phyloP scores from a whole-genome alignment of 1,140 invertebrate species.

The Calycopis cecrops region DNA sequence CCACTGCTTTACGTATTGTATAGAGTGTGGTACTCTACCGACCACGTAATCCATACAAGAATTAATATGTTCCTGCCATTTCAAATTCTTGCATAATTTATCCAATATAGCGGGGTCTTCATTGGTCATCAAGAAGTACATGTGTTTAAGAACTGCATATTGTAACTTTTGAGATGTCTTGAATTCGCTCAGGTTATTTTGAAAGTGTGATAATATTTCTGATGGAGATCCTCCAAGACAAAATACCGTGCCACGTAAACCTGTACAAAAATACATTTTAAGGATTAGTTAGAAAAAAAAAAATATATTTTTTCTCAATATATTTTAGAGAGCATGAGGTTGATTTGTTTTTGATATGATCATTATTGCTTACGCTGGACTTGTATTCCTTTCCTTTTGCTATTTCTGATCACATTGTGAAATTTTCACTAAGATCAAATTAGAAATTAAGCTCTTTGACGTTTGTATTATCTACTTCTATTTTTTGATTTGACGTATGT shows the following conservation, averaged over 20 bases:
- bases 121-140: conserved; percentile 32
- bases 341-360: not conserved
- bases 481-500: no score
- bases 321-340: not conserved
- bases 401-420: no score
- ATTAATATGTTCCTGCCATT: conserved; percentile 43
- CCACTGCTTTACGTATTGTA: conserved; percentile 40
- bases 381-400: no score
- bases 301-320: not conserved
- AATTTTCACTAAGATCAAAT: no score
- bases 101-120: conserved; percentile 20
- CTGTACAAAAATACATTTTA: conserved; percentile 25
- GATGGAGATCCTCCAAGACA: conserved; percentile 41
- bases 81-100: conserved; percentile 9
- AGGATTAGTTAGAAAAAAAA: not conserved
- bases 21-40: conserved; percentile 37
- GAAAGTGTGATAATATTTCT: conserved; percentile 30
- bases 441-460: no score
- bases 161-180: conserved; percentile 37
- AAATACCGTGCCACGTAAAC: conserved; percentile 45
- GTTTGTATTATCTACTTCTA: no score
- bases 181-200: conserved; percentile 28
- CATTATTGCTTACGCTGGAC: no score
- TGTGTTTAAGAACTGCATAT: conserved; percentile 35
- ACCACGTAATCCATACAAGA: conserved; percentile 31